A percentile compares a stretch with the other conserved stretches of the same genome.
These are phyloP conservation scores for Brachionus rotundiformis DNA, from an alignment of 1,140 invertebrate species.

Conservation along the genomic window DNA sequence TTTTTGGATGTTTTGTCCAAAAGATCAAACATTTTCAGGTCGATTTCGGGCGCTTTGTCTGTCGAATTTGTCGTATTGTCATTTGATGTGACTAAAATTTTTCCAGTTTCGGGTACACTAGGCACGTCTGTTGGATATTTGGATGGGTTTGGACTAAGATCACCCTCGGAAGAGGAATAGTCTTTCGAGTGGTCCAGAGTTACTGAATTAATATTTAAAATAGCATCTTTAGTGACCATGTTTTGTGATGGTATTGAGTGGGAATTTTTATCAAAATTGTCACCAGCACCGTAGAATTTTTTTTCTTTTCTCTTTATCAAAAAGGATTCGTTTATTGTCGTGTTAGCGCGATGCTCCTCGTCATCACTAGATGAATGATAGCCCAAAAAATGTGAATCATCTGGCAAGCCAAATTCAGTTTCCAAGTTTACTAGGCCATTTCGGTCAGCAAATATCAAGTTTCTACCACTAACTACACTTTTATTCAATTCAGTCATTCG, in stretches of 20 bases:
- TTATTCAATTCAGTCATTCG: slow-evolving; percentile 46
- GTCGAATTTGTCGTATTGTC: neutral
- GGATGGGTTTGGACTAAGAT: neutral
- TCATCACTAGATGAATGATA: slow-evolving; percentile 21
- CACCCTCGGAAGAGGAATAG: neutral
- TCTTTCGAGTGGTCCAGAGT: slow-evolving; percentile 17
- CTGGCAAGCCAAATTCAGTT: neutral
- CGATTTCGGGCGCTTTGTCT: neutral
- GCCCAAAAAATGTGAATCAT: neutral
- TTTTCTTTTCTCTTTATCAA: neutral
- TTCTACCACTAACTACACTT: slow-evolving; percentile 1
- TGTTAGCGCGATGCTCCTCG: neutral
- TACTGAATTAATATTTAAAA: neutral
- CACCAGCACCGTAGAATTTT: neutral
- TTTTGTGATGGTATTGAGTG: neutral
- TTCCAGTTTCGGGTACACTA: neutral
- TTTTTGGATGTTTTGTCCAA: slow-evolving; percentile 50
- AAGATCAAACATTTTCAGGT: slow-evolving; percentile 32
- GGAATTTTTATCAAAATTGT: neutral
- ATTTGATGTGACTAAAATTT: slow-evolving; percentile 5
- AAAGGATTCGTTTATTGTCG: slow-evolving; percentile 16
- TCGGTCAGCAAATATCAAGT: slow-evolving; percentile 9
- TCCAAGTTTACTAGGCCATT: neutral
- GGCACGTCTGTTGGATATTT: neutral
- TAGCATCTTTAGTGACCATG: neutral